These are phyloP conservation scores for Cariama cristata DNA, from an alignment of 2,113 vertebrate genomes.

Conservation along the genomic window DNA sequence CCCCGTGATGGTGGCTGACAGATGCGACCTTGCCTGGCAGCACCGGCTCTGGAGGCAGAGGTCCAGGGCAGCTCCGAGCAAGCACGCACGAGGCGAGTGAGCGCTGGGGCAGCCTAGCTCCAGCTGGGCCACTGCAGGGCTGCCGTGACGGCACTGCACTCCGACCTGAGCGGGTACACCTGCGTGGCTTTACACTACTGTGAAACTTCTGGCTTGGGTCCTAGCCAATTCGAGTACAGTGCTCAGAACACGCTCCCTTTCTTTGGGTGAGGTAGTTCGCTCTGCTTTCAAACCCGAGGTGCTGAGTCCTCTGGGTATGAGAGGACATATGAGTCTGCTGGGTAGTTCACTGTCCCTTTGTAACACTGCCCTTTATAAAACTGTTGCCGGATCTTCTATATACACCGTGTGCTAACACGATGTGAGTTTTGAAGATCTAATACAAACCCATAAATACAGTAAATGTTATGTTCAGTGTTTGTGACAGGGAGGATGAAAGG, in stretches of 20 bases:
- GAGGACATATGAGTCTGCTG: background rate
- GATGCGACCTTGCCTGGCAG: rapidly evolving
- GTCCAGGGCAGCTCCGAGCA: background rate
- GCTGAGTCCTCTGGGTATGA: background rate
- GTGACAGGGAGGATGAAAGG: background rate
- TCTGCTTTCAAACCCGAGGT: background rate
- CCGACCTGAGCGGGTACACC: rapidly evolving
- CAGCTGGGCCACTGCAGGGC: background rate
- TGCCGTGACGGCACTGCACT: background rate
- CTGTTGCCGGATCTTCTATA: background rate
- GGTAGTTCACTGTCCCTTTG: background rate
- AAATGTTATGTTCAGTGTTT: background rate
- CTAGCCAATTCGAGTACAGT: rapidly evolving
- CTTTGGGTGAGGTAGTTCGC: background rate
- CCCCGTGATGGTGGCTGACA: rapidly evolving
- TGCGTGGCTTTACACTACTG: rapidly evolving
- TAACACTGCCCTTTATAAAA: background rate
- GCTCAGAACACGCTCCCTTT: background rate
- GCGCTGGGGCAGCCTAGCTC: background rate
- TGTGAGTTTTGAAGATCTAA: background rate
- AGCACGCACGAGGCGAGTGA: rapidly evolving
- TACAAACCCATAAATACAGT: background rate
- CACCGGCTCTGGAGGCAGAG: background rate
- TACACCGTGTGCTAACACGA: background rate
- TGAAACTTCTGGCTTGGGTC: background rate